Conservation (phyloP, 2,113 vertebrate species). For the Danionella cerebrum region DNA sequence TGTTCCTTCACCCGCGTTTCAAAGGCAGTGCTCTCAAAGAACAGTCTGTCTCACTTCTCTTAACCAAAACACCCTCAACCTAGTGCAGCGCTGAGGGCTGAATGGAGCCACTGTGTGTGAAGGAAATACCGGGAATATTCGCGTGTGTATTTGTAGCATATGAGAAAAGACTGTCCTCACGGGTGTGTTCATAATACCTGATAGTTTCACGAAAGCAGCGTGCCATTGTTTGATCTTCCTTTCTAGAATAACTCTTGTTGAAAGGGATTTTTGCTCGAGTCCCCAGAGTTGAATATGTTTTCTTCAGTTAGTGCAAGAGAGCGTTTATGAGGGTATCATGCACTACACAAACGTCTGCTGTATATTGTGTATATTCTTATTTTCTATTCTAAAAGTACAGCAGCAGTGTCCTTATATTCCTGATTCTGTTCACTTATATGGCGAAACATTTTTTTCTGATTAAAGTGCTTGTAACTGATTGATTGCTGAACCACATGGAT, state of each 20-base stretch:
- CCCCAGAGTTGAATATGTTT: neutral
- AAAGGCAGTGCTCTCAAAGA: conserved; percentile 59
- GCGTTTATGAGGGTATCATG: too few species aligned
- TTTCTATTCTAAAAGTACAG: too few species aligned
- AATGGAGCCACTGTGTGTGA: conserved; percentile 53
- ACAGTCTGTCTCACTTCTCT: conserved; percentile 49
- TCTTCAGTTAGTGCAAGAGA: too few species aligned
- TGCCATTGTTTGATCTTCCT: conserved; percentile 39
- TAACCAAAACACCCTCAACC: conserved; percentile 50
- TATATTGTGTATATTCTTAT: too few species aligned
- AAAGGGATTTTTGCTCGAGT: too few species aligned
- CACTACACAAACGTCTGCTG: too few species aligned
- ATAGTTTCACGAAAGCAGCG: conserved; percentile 8
- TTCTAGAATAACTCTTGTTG: conserved; percentile 24
- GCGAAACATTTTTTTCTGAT: too few species aligned
- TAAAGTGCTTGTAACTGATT: too few species aligned
- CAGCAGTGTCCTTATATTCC: too few species aligned
- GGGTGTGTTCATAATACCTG: neutral
- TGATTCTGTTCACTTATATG: too few species aligned
- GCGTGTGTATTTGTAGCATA: conserved; percentile 2
- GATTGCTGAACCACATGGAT: too few species aligned
- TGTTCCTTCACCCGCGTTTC: conserved; percentile 54
- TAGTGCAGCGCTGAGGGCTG: conserved; percentile 26
- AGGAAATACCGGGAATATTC: conserved; percentile 27
- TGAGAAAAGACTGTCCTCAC: conserved; percentile 19